phyloP scores from a whole-genome alignment of 2,888 invertebrate species.

The Amiota mariae region DNA sequence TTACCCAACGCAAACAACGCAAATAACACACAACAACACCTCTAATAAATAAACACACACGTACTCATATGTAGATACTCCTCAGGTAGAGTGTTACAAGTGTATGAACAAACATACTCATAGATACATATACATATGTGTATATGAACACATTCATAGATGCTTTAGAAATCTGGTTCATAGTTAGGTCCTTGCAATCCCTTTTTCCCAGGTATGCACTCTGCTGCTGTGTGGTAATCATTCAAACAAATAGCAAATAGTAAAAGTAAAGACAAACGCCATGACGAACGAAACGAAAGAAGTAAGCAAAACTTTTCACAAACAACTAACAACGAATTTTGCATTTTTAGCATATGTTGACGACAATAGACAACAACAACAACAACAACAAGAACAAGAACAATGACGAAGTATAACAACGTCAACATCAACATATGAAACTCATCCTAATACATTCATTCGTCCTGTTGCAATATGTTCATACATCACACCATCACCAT shows the following conservation, averaged over 20 bases:
- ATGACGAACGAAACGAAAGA: background rate
- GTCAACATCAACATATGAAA: background rate
- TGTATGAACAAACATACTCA: too few relatives aligned
- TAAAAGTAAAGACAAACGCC: background rate
- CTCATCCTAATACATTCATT: background rate
- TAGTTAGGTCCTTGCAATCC: background rate
- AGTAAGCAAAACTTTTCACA: slow-evolving; percentile 22
- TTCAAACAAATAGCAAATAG: slow-evolving; percentile 24
- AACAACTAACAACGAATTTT: slow-evolving; percentile 30
- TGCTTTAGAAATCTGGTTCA: slow-evolving; percentile 5
- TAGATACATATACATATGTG: too few relatives aligned
- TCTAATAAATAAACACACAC: slow-evolving; percentile 62
- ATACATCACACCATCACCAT: background rate
- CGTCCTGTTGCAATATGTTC: slow-evolving; percentile 3
- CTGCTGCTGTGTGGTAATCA: slow-evolving; percentile 26
- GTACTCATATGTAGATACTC: too few relatives aligned
- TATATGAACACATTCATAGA: slow-evolving; percentile 8
- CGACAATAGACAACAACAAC: slow-evolving; percentile 5
- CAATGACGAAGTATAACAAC: background rate
- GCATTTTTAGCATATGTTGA: slow-evolving; percentile 27
- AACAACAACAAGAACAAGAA: too few relatives aligned
- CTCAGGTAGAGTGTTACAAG: too few relatives aligned
- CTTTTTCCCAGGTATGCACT: background rate
- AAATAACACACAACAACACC: slow-evolving; percentile 44
- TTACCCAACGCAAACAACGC: slow-evolving; percentile 29